Evolutionary conservation across 2,888 invertebrate species (phyloP).

Genomic region (Eulithis prunata): DNA sequence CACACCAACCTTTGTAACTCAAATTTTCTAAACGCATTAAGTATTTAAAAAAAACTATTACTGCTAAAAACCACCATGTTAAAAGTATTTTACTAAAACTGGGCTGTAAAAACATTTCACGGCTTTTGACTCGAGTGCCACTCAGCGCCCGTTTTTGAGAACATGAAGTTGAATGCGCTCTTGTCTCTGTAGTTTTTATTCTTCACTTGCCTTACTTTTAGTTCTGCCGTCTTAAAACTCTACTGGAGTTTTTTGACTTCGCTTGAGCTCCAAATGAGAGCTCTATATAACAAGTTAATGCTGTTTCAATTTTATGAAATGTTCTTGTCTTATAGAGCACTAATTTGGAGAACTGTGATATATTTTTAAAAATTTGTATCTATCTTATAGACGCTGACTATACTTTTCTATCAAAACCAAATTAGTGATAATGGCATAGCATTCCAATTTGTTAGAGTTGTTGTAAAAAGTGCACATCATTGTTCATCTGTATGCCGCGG

Average conservation of each 20-base stretch:
- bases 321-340: too few species aligned
- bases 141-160: constrained; percentile 13
- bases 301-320: neutral
- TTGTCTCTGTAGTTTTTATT: constrained; percentile 9
- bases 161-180: constrained; percentile 22
- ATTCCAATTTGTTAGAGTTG: neutral
- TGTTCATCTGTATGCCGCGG: constrained; percentile 14
- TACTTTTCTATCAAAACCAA: too few species aligned
- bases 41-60: neutral
- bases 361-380: too few species aligned
- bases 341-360: too few species aligned
- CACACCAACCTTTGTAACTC: too few species aligned
- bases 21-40: neutral
- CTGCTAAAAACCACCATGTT: neutral
- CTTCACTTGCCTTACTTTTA: constrained; percentile 1
- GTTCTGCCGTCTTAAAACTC: neutral
- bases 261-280: neutral
- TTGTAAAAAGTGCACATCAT: constrained; percentile 18
- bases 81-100: constrained; percentile 1
- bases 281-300: too few species aligned
- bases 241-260: neutral
- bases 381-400: too few species aligned
- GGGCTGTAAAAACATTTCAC: constrained; percentile 8
- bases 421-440: neutral
- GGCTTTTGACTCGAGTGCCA: constrained; percentile 13